Evolutionary conservation across 2,888 invertebrate species (phyloP), one percentile per base, ranked within the genome.

Genomic region (Phlogophora meticulosa): DNA sequence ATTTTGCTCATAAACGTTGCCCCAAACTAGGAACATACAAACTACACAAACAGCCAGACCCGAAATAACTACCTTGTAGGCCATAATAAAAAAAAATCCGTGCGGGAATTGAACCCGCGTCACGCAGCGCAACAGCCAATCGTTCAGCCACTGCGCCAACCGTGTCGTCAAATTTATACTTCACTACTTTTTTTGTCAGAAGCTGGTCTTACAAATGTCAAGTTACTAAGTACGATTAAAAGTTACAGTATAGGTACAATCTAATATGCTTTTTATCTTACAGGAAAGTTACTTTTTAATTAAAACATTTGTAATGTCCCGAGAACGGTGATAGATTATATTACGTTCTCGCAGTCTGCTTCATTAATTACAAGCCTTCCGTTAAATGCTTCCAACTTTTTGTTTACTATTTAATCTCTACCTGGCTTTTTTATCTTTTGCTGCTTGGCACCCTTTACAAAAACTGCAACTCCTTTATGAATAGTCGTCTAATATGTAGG

Each of bases 311-410:
- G 53, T 55, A 52, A 49, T 57, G 57, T 48, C 43, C 10, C 32
- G n/a, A 52, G 52, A 32, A 43, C 63, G 53, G 48, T 72, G 64
- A 70, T 72, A 34, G 64, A 70, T 70, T 55, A 45, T 38, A 55
- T 55, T 55, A 43, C 43, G n/a, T 55, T 71, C 38, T 56, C 24
- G n/a, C 24, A 56, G 49, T 36, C 17, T 11, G 43, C 49, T 71
- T 46, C 34, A 72, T 72, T 72, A 71, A 72, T 64, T 43, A 63
- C 32, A 40, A 38, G 10, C 43, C 20, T 57, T 58, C 42, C 17
- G 52, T 59, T 59, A 58, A 48, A 48, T 66, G 48, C 4, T 38
- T 32, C 46, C 24, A 48, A 73, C 28, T 74, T 74, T 72, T 43
- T 51, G 42, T 72, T 36, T 52, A 42, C 42, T 36, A 46, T 24